Percentiles rank a stretch among this genome's conserved stretches.
These are phyloP conservation scores for Neoarius graeffei DNA, from an alignment of 2,113 vertebrate genomes.

Conservation along the genomic window DNA sequence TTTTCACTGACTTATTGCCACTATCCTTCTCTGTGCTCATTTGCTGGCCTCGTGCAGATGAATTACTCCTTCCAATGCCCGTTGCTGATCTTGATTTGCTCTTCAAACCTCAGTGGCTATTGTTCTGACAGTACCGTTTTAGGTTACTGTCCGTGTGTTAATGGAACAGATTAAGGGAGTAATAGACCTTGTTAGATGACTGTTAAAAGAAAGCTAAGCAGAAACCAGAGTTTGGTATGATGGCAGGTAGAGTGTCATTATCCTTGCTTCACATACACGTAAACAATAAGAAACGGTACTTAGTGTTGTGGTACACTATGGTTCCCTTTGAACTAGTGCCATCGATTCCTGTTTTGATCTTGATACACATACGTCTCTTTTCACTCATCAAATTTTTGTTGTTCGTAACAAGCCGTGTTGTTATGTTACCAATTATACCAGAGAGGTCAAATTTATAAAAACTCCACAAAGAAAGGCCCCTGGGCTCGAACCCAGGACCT, in stretches of 20 bases:
- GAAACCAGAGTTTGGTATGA: background rate
- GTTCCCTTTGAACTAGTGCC: background rate
- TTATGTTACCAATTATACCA: background rate
- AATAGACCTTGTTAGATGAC: constrained; percentile 16
- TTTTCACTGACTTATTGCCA: constrained; percentile 29
- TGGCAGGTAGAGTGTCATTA: background rate
- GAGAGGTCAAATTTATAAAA: background rate
- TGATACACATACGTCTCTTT: background rate
- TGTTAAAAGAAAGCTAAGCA: constrained; percentile 13
- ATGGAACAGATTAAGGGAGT: constrained; percentile 12
- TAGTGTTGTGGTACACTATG: no score
- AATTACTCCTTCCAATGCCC: constrained; percentile 23
- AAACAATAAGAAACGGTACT: background rate
- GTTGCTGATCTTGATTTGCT: constrained; percentile 39
- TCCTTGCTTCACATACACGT: background rate
- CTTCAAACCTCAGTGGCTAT: constrained; percentile 33
- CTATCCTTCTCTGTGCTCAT: constrained; percentile 26
- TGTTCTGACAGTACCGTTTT: constrained; percentile 26
- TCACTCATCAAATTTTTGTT: background rate
- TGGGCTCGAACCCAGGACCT: no score
- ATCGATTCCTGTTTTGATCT: background rate
- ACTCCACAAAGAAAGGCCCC: no score
- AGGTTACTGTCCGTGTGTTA: constrained; percentile 14
- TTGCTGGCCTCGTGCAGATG: constrained; percentile 25
- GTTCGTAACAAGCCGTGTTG: background rate